These are phyloP conservation scores for Hycleus cichorii DNA, from an alignment of 1,140 invertebrate genomes.

Conservation along the genomic window DNA sequence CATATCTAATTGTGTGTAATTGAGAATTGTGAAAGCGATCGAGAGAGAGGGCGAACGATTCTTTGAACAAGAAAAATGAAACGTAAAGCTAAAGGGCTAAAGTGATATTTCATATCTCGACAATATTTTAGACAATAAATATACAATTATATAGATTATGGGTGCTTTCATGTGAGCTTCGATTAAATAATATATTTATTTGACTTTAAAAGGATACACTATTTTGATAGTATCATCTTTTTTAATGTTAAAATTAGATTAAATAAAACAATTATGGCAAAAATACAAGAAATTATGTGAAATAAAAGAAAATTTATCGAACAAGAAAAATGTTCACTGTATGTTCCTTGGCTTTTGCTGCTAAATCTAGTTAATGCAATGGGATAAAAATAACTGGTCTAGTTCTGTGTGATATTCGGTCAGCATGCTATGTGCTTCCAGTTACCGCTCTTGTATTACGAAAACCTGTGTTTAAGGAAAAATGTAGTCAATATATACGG, in stretches of 20 bases:
- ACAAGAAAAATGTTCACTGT: slow-evolving; percentile 13
- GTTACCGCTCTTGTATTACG: slow-evolving; percentile 15
- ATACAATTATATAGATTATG: slow-evolving; percentile 7
- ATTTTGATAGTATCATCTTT: slow-evolving; percentile 20
- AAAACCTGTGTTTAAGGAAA: slow-evolving; percentile 13
- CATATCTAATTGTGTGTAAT: slow-evolving; percentile 1
- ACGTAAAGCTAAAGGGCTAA: background rate
- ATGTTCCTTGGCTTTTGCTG: slow-evolving; percentile 21
- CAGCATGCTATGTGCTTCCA: slow-evolving; percentile 22
- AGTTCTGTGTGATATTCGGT: slow-evolving; percentile 14
- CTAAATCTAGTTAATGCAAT: slow-evolving; percentile 17
- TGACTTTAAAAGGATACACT: slow-evolving; percentile 13
- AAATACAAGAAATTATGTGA: too few relatives aligned
- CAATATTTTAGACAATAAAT: slow-evolving; percentile 21
- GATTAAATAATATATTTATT: slow-evolving; percentile 6
- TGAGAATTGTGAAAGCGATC: background rate
- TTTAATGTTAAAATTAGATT: slow-evolving; percentile 9
- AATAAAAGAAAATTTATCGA: too few relatives aligned
- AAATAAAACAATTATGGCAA: background rate
- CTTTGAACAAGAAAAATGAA: too few relatives aligned
- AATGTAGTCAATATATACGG: slow-evolving; percentile 21
- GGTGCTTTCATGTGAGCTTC: slow-evolving; percentile 18
- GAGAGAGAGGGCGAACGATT: too few relatives aligned
- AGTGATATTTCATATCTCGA: slow-evolving; percentile 17
- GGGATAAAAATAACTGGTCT: slow-evolving; percentile 14